Percentiles rank a stretch among this genome's conserved stretches.
Conservation (phyloP, 37 sponge, comb jelly and placozoan species). For the Oscarella lobularis region DNA sequence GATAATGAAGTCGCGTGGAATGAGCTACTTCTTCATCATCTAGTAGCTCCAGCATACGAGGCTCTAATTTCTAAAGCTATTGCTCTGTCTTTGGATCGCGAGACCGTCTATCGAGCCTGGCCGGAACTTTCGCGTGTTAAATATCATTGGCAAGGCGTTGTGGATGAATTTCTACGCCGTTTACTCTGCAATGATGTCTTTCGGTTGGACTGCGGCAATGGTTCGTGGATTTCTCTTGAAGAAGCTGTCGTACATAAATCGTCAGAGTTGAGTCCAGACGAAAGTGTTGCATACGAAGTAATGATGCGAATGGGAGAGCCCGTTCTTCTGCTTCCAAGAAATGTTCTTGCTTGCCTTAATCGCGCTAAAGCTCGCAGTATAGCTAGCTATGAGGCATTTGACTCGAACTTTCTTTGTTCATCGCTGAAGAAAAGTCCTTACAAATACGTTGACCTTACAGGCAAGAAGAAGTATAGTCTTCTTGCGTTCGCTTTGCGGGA, state of each 20-base stretch:
- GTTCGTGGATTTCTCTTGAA: background rate
- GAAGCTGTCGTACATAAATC: background rate
- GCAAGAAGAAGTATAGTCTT: background rate
- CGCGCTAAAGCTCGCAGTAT: too few species aligned
- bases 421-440: background rate
- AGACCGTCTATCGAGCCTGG: background rate
- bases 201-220: background rate
- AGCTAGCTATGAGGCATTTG: background rate
- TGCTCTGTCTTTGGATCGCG: background rate
- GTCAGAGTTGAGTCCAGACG: background rate
- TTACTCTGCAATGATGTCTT: background rate
- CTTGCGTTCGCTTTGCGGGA: background rate
- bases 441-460: background rate
- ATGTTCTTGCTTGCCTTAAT: background rate
- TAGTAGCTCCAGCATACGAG: background rate
- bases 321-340: background rate
- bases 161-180: background rate
- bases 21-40: constrained; percentile 17
- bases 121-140: background rate
- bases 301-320: background rate
- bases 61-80: background rate
- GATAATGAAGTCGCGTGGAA: constrained; percentile 56
- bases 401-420: too few species aligned
- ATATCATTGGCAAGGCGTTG: background rate
- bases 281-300: background rate